These are phyloP conservation scores for Mimachlamys varia DNA, from an alignment of 2,888 invertebrate species.

Conservation along the genomic window DNA sequence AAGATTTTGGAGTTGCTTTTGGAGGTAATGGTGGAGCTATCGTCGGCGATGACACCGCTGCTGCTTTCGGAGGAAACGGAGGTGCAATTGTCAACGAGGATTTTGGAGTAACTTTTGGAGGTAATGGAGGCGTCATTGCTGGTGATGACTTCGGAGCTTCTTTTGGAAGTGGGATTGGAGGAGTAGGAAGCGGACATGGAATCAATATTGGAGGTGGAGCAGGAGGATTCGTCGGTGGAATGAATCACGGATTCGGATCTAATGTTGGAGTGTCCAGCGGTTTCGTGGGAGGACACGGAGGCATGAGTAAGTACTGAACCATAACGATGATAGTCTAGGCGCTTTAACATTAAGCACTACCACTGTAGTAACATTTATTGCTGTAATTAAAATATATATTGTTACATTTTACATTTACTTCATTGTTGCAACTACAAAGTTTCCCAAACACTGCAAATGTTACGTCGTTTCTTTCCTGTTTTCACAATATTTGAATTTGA, in stretches of 20 bases:
- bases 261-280: background rate
- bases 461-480: background rate
- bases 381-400: background rate
- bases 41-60: background rate
- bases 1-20: background rate
- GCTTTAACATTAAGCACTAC: background rate
- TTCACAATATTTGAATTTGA: background rate
- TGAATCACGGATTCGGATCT: background rate
- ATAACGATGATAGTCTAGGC: background rate
- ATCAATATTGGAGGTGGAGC: background rate
- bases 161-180: background rate
- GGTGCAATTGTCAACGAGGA: background rate
- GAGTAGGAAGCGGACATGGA: background rate
- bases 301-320: background rate
- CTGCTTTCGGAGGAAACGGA: background rate
- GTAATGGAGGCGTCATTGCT: background rate
- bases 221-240: background rate
- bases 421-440: too few relatives aligned
- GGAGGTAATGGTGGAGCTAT: constrained; percentile 19
- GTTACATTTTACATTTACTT: background rate
- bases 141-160: background rate
- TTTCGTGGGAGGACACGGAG: background rate
- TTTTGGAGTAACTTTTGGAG: background rate
- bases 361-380: background rate
- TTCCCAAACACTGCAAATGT: too few relatives aligned